Conservation (phyloP, 2,113 vertebrate species). For the Paramormyrops kingsleyae region DNA sequence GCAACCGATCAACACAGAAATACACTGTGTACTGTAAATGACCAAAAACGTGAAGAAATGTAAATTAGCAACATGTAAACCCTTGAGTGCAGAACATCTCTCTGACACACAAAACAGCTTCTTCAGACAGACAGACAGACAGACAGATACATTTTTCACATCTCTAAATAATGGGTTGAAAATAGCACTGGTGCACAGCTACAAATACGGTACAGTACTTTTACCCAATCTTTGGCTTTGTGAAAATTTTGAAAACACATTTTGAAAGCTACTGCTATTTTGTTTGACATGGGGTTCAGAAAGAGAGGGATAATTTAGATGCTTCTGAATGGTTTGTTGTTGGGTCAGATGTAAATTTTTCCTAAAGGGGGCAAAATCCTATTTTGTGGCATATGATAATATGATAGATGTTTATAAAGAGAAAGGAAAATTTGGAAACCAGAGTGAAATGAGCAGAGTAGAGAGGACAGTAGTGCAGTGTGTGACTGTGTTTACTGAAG, state of each 20-base stretch:
- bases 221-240: not conserved
- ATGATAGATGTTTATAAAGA: not conserved
- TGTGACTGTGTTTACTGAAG: not conserved
- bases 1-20: not conserved
- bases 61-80: not conserved
- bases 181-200: not conserved
- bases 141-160: not conserved
- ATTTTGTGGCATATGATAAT: not conserved
- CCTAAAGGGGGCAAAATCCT: not conserved
- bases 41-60: not conserved
- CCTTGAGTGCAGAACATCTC: not conserved
- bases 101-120: not conserved
- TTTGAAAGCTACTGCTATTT: not conserved
- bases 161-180: not conserved
- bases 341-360: too few species aligned
- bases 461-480: not conserved
- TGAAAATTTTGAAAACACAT: not conserved
- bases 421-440: not conserved
- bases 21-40: not conserved
- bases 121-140: too few species aligned
- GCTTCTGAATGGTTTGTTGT: not conserved
- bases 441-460: not conserved
- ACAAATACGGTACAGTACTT: not conserved
- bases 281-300: not conserved
- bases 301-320: not conserved